phyloP scores from a whole-genome alignment of 2,888 invertebrate species.

The Trichopoda pennipes region DNA sequence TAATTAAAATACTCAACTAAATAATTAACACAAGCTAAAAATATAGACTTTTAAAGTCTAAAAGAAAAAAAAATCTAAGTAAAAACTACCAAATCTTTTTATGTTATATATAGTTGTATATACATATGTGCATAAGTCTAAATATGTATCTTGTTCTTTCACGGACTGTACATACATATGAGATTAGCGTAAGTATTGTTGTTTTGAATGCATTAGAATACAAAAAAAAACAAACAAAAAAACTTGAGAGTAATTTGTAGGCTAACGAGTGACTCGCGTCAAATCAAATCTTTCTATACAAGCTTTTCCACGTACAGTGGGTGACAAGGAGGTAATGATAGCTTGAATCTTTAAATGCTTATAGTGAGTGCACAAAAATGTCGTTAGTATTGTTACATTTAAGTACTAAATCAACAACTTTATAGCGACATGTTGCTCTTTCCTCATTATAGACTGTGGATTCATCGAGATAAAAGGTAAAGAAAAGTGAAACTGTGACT shows the following conservation, averaged over 20 bases:
- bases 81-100: neutral
- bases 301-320: conserved; percentile 56
- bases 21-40: conserved; percentile 27
- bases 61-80: conserved; percentile 14
- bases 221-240: conserved; percentile 38
- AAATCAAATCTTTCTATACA: conserved; percentile 39
- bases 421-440: conserved; percentile 25
- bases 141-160: neutral
- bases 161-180: neutral
- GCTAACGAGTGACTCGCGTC: conserved; percentile 61
- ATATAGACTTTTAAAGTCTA: neutral
- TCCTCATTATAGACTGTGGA: conserved; percentile 15
- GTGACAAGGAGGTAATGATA: conserved; percentile 65
- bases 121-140: neutral
- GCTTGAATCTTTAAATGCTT: conserved; percentile 41
- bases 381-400: conserved; percentile 28
- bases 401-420: conserved; percentile 9
- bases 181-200: neutral
- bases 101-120: neutral
- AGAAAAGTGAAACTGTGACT: conserved; percentile 61
- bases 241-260: conserved; percentile 54
- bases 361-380: conserved; percentile 31
- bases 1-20: conserved; percentile 9
- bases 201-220: conserved; percentile 14
- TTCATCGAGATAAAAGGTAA: neutral